Evolutionary conservation across 1,140 invertebrate species (phyloP).

Genomic region (Penaeus japonicus): DNA sequence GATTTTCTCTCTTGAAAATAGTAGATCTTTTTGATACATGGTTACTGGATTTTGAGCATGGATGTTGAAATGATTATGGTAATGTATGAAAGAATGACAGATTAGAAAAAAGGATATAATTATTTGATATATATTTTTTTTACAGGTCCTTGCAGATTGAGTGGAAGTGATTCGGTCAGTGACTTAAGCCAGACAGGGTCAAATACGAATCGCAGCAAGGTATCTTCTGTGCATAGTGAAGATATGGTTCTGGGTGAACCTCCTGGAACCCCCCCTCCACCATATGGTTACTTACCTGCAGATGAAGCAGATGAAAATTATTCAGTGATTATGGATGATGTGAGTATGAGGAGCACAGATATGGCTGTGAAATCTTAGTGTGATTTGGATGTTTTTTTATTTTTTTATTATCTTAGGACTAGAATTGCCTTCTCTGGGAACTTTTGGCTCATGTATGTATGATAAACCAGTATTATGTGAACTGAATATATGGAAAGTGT

Average conservation of each 20-base stretch:
- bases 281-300: constrained; percentile 69
- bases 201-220: constrained; percentile 62
- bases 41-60: no score
- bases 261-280: constrained; percentile 85
- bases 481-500: no score
- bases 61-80: no score
- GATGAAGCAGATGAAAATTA: constrained; percentile 56
- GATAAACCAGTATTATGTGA: no score
- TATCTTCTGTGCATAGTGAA: constrained; percentile 63
- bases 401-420: not conserved
- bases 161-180: constrained; percentile 72
- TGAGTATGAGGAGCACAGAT: constrained; percentile 23
- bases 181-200: constrained; percentile 66
- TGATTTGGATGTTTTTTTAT: not conserved
- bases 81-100: not conserved
- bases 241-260: constrained; percentile 66
- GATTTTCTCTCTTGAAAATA: no score
- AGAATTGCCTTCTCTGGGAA: no score
- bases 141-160: constrained; percentile 66
- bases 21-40: no score
- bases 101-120: no score
- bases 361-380: not conserved
- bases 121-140: constrained; percentile 29
- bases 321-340: constrained; percentile 51
- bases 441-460: no score